Evolutionary conservation across 1,140 invertebrate genomes (phyloP).

Genomic region (Phthorimaea operculella): DNA sequence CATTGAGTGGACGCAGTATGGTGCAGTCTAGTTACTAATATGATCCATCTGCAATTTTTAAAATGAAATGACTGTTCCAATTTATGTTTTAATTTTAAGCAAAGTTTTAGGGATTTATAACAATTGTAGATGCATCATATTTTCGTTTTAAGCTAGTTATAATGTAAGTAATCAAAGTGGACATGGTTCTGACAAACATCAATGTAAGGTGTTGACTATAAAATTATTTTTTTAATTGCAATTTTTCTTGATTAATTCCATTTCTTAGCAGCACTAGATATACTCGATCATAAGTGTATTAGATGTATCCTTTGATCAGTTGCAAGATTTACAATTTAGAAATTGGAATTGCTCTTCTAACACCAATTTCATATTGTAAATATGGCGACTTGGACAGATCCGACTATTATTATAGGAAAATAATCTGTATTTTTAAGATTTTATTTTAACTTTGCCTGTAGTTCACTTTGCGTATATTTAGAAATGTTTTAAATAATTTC

Average conservation of each 20-base stretch:
- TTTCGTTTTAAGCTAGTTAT: conserved; percentile 22
- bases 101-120: conserved; percentile 1
- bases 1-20: conserved; percentile 19
- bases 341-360: not conserved
- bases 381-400: not conserved
- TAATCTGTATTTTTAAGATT: too few relatives aligned
- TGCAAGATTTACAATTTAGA: not conserved
- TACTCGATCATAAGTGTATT: not conserved
- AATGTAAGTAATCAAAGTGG: conserved; percentile 21
- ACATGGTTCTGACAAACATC: conserved; percentile 10
- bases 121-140: conserved; percentile 18
- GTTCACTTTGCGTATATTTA: too few relatives aligned
- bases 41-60: conserved; percentile 24
- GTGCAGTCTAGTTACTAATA: conserved; percentile 16
- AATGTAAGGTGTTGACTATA: not conserved
- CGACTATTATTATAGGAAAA: not conserved
- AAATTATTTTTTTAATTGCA: not conserved
- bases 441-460: too few relatives aligned
- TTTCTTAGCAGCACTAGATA: not conserved
- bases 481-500: too few relatives aligned
- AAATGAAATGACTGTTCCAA: not conserved
- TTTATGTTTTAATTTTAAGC: not conserved
- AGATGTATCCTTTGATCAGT: conserved; percentile 1
- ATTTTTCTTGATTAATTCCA: not conserved
- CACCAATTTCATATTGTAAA: not conserved